Base-by-base conservation (phyloP, 2,113 vertebrate genomes). In the Grus americana region DNA sequence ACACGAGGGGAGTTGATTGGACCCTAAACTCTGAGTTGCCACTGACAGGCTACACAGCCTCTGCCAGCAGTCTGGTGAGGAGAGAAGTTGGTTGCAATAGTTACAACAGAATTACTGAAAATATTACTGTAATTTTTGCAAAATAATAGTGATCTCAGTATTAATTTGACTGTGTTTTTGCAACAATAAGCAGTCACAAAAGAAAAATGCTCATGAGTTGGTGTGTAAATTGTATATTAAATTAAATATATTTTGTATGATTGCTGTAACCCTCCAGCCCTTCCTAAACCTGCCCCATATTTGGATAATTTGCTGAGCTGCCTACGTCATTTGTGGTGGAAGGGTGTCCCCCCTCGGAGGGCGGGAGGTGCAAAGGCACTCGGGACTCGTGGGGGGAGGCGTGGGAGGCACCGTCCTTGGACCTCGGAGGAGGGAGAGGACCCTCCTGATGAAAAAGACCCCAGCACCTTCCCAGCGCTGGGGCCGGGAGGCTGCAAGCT, bases 381-480 rank as follows among this genome's bases (percentile, higher is more conserved):
- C 0, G 0, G 9, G 40, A 34, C 2, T 26, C 4, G 3, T 2
- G 4, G 44, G 38, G 38, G 16, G 9, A 55, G 20, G 5, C 11
- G 17, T 5, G 40, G 19, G 18, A 70, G 10, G 19, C 15, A 57
- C 5, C 0, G 1, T 23, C 49, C 14, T 46, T 76, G 17, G 19
- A 57, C 49, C 14, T 42, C 76, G 17, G 22, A 57, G n/a, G 8
- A 84, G 4, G 9, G 14, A 62, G 0, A 30, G 10, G n/a, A 18
- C 10, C 4, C 5, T 62, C 23, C 29, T 65, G 21, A 12, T 15
- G 16, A 38, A 32, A 62, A 68, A 29, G 3, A 10, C 5, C 7
- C 7, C 17, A 70, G 5, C 0, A 3, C 52, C 11, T 61, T 76
- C 38, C 36, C 11, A 46, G 22, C 2, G 0, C 24, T 42, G 32